Base-by-base conservation (phyloP, 2,888 invertebrate species). In the Camptogramma bilineatum region DNA sequence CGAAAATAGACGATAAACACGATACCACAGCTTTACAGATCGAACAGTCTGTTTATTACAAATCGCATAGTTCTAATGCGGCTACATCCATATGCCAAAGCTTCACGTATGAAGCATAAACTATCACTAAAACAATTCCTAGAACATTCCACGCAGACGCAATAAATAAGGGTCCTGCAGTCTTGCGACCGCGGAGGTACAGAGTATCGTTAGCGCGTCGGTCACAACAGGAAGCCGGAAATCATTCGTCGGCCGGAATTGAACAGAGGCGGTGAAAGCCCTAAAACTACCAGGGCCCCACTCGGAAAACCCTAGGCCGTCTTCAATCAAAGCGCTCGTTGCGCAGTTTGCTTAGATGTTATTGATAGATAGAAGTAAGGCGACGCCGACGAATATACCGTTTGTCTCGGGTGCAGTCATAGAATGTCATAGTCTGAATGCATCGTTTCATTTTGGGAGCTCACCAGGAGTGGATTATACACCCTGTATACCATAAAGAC, bases 201-300 rank as follows among this genome's bases (percentile, higher is more conserved):
- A 81, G 82, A 79, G 80, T 84, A 81, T 84, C 85, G 85, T 84
- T 84, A 80, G 78, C 72, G 69, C 78, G 78, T 77, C 81, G 76
- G 73, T 69, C 73, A 72, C 74, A 78, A 79, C 85, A 83, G 91
- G 91, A 91, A 87, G 80, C 68, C 83, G 84, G 85, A 85, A 88
- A 91, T 90, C 90, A 88, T 91, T 87, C 87, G 74, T 71, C 78
- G 79, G 75, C 85, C 87, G 88, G 88, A 87, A 80, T 76, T 74
- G 76, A 66, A 79, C 78, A 83, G 82, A 83, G 89, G 86, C 87
- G 85, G 81, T 81, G 81, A 73, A 77, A 74, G 78, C 82, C 78
- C 75, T 61, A 65, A 80, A 82, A 85, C 85, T 82, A 81, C 84
- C 78, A 76, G 53, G 64, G 52, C 10, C 54, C 51, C 17, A 62